phyloP scores from a whole-genome alignment of 2,888 invertebrate species.

The Sinopyrophorus schimmeli region DNA sequence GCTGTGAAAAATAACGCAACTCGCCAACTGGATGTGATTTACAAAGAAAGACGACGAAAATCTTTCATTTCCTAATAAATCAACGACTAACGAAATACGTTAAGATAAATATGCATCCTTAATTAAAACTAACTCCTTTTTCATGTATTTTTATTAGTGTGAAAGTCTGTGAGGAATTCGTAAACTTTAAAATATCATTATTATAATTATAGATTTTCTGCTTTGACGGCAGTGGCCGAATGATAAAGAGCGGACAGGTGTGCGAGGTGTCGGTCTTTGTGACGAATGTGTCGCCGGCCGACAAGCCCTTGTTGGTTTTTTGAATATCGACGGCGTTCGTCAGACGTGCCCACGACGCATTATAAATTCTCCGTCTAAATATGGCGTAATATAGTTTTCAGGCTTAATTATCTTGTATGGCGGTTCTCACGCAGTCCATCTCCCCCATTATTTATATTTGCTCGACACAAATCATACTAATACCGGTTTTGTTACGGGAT shows the following conservation, averaged over 20 bases:
- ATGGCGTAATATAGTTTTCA: slow-evolving; percentile 41
- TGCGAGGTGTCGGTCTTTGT: slow-evolving; percentile 36
- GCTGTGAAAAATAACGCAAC: no score
- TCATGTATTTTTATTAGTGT: no score
- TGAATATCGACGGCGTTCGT: slow-evolving; percentile 32
- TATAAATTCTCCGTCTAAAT: slow-evolving; percentile 38
- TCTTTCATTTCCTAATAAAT: no score
- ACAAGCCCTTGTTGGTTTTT: slow-evolving; percentile 34
- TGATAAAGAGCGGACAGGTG: slow-evolving; percentile 44
- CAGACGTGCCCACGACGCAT: no score
- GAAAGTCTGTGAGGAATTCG: slow-evolving; percentile 11
- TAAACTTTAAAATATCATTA: no score
- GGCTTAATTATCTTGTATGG: slow-evolving; percentile 40
- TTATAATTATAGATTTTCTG: slow-evolving; percentile 23
- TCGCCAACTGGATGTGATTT: no score
- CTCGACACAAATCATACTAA: slow-evolving; percentile 33
- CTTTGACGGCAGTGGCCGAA: slow-evolving; percentile 28
- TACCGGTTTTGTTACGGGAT: slow-evolving; percentile 27
- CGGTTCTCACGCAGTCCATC: slow-evolving; percentile 35
- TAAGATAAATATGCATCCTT: no score
- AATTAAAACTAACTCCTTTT: no score
- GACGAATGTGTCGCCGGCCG: slow-evolving; percentile 41
- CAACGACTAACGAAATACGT: no score
- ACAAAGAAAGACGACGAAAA: no score
- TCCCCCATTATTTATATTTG: slow-evolving; percentile 31